A percentile compares a stretch with the other conserved stretches of the same genome.
phyloP scores from a whole-genome alignment of 92 coral and sea anemone genomes.

The Bergia sp. region DNA sequence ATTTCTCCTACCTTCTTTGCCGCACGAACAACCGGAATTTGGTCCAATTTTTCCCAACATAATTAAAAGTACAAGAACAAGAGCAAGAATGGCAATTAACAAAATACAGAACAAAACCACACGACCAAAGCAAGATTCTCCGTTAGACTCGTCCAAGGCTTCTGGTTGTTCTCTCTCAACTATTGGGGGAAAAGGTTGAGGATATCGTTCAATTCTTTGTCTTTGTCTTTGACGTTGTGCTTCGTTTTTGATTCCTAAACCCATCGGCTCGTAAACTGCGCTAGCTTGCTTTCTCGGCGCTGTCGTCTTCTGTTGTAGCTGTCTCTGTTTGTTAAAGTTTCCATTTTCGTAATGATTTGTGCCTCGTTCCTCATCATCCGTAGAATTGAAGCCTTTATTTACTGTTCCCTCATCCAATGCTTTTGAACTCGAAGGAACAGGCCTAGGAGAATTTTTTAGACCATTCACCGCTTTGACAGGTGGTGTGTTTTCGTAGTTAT shows the following conservation, averaged over 20 bases:
- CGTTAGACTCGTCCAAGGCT: neutral
- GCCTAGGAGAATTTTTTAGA: neutral
- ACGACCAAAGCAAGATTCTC: conserved; percentile 55
- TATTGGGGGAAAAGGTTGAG: neutral
- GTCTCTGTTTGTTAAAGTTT: neutral
- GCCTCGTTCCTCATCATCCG: neutral
- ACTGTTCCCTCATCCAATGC: neutral
- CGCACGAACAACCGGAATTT: conserved; percentile 11
- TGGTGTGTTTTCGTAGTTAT: neutral
- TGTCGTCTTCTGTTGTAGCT: conserved; percentile 28
- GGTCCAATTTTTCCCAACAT: conserved; percentile 73
- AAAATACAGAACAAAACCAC: conserved; percentile 65
- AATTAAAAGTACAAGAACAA: conserved; percentile 66
- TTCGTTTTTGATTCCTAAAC: neutral
- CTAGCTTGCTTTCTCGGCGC: conserved; percentile 54
- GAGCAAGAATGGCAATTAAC: conserved; percentile 59
- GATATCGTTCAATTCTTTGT: neutral
- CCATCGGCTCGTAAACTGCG: conserved; percentile 58
- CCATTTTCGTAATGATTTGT: conserved; percentile 30
- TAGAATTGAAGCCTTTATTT: neutral
- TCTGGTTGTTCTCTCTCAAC: neutral
- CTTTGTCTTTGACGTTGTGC: neutral
- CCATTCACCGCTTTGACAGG: neutral
- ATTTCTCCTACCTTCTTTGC: neutral
- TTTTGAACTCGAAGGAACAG: neutral